These are phyloP conservation scores for Cheilosia soror DNA, from an alignment of 2,888 invertebrate species.

Conservation along the genomic window DNA sequence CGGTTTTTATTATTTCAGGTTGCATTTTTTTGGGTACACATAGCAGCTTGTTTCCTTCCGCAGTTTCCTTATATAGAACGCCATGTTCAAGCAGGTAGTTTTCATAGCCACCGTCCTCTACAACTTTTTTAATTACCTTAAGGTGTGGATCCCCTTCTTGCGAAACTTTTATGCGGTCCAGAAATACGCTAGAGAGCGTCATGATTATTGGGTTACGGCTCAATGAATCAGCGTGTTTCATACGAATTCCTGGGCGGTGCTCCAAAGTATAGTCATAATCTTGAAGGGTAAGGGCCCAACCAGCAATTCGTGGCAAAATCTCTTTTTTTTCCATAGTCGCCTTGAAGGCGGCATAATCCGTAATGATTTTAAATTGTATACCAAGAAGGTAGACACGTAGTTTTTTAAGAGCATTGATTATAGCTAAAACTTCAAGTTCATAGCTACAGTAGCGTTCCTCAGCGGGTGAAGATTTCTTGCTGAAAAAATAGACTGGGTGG, in stretches of 20 bases:
- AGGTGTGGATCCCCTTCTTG: background rate
- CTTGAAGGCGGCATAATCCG: slow-evolving; percentile 10
- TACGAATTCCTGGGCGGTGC: background rate
- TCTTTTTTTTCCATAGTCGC: slow-evolving; percentile 41
- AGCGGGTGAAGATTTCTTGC: too few species aligned
- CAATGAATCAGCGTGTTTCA: background rate
- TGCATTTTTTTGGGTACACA: too few species aligned
- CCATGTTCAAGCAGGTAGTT: too few species aligned
- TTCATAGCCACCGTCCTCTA: background rate
- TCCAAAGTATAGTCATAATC: background rate
- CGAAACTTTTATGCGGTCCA: background rate
- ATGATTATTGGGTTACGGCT: background rate
- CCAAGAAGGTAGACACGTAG: too few species aligned
- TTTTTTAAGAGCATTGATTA: too few species aligned
- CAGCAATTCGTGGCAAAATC: slow-evolving; percentile 65
- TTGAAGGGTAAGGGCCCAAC: slow-evolving; percentile 21
- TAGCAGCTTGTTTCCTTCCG: too few species aligned
- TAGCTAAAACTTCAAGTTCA: too few species aligned
- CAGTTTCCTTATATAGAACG: too few species aligned
- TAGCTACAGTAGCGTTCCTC: too few species aligned
- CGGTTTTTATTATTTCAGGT: too few species aligned
- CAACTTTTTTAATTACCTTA: background rate
- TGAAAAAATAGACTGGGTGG: too few species aligned
- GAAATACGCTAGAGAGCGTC: background rate
- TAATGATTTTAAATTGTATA: slow-evolving; percentile 76